phyloP scores from a whole-genome alignment of 2,888 invertebrate species.

The Hirtodrosophila trivittata region DNA sequence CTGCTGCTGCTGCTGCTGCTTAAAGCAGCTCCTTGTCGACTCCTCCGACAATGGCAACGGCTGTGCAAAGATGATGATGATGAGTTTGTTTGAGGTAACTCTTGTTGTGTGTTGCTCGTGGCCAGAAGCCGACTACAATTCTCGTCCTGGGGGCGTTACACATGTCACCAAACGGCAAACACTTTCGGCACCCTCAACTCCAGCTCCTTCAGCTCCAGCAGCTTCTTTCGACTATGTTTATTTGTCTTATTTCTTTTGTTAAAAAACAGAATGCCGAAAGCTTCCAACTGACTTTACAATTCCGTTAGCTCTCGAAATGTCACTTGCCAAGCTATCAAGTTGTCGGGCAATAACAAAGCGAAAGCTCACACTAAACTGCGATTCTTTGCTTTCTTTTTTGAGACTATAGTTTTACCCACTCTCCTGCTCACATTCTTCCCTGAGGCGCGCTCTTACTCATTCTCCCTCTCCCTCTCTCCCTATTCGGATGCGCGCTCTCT shows the following conservation, averaged over 20 bases:
- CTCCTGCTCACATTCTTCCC: conserved; percentile 10
- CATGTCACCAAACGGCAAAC: conserved; percentile 66
- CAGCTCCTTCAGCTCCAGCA: conserved; percentile 31
- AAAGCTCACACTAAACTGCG: conserved; percentile 51
- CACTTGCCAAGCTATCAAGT: conserved; percentile 49
- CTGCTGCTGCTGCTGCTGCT: too few relatives aligned
- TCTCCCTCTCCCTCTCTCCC: conserved; percentile 3
- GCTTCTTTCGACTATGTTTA: conserved; percentile 69
- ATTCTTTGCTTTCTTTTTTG: conserved; percentile 28
- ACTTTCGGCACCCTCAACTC: conserved; percentile 17
- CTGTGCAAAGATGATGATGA: conserved; percentile 57
- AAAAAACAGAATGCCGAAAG: conserved; percentile 23
- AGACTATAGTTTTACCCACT: conserved; percentile 40
- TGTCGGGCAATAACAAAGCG: conserved; percentile 22
- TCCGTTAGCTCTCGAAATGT: conserved; percentile 37
- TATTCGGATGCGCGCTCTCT: neutral
- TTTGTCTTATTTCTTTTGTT: conserved; percentile 69
- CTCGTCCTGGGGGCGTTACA: conserved; percentile 30
- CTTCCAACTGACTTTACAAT: conserved; percentile 63
- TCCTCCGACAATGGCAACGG: conserved; percentile 55
- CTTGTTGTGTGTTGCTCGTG: conserved; percentile 17
- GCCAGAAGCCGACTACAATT: too few relatives aligned
- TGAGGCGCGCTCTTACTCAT: conserved; percentile 27
- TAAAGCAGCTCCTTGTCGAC: conserved; percentile 43
- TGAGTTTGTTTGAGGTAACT: conserved; percentile 50